phyloP scores from a whole-genome alignment of 2,113 vertebrate species.

The Psephotus haematonotus region DNA sequence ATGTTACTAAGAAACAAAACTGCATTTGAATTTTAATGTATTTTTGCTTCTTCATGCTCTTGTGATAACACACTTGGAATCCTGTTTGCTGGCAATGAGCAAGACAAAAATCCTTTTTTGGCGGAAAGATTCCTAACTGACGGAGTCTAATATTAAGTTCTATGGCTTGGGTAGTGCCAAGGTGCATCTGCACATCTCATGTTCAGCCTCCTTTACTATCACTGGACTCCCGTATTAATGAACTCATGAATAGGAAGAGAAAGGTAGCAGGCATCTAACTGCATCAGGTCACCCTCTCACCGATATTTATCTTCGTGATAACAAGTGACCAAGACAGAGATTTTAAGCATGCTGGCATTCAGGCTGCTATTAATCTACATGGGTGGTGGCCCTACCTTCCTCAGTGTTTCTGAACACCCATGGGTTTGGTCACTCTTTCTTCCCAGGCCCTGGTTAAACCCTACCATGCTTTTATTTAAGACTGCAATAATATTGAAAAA shows the following conservation, averaged over 20 bases:
- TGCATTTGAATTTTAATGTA: not conserved
- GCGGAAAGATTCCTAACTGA: not conserved
- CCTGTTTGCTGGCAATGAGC: not conserved
- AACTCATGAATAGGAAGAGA: fast-evolving
- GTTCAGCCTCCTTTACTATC: not conserved
- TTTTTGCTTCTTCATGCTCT: not conserved
- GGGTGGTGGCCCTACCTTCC: not conserved
- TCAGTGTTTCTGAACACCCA: not conserved
- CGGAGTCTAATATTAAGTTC: not conserved
- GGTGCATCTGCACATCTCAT: not conserved
- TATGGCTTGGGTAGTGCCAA: not conserved
- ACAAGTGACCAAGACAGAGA: not conserved
- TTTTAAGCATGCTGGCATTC: not conserved
- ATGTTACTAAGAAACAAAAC: not conserved
- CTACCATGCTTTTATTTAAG: not conserved
- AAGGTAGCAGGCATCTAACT: not conserved
- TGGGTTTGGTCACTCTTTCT: not conserved
- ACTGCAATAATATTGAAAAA: not conserved
- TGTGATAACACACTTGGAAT: not conserved
- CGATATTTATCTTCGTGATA: not conserved
- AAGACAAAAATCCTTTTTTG: not conserved
- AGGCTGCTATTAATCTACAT: not conserved
- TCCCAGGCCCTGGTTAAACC: not conserved
- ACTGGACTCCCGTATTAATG: not conserved
- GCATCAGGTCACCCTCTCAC: fast-evolving